phyloP scores from a whole-genome alignment of 2,888 invertebrate species.

The Disparrhopalites patrizii region DNA sequence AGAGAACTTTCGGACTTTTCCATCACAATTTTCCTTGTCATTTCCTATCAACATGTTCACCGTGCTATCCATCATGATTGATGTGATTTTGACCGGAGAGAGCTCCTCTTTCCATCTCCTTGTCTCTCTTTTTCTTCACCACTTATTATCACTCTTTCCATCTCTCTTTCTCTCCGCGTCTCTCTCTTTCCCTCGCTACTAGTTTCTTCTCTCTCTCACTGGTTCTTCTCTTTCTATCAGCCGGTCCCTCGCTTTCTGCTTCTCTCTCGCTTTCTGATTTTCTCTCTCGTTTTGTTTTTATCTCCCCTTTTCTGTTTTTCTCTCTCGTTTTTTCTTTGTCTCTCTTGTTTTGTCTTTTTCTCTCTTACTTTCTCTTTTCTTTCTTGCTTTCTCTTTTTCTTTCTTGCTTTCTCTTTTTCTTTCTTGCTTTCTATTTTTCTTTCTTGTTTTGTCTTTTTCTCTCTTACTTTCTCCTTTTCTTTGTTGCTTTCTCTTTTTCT shows the following conservation, averaged over 20 bases:
- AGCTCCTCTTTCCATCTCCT: conserved; percentile 13
- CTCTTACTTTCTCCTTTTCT: too few species aligned
- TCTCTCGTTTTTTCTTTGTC: background rate
- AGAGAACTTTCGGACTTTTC: conserved; percentile 37
- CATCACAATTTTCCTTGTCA: conserved; percentile 41
- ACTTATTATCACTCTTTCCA: background rate
- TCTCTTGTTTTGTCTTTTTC: too few species aligned
- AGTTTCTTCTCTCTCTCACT: background rate
- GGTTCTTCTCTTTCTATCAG: conserved; percentile 4
- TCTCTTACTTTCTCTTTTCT: too few species aligned
- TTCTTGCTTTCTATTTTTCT: background rate
- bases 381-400: too few species aligned
- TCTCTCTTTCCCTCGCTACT: background rate
- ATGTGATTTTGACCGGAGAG: conserved; percentile 30
- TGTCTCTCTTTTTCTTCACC: conserved; percentile 24
- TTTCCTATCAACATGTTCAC: conserved; percentile 35
- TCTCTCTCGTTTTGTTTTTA: background rate
- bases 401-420: background rate
- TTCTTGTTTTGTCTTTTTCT: background rate
- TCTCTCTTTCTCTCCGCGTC: conserved; percentile 1
- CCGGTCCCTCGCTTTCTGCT: too few species aligned
- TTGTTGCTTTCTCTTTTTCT: background rate
- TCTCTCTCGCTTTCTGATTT: background rate
- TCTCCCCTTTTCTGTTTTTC: background rate
- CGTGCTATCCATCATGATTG: conserved; percentile 32